Evolutionary conservation across 2,797 vertebrate genomes (phyloP).

Genomic region (Sebastes iracundus): DNA sequence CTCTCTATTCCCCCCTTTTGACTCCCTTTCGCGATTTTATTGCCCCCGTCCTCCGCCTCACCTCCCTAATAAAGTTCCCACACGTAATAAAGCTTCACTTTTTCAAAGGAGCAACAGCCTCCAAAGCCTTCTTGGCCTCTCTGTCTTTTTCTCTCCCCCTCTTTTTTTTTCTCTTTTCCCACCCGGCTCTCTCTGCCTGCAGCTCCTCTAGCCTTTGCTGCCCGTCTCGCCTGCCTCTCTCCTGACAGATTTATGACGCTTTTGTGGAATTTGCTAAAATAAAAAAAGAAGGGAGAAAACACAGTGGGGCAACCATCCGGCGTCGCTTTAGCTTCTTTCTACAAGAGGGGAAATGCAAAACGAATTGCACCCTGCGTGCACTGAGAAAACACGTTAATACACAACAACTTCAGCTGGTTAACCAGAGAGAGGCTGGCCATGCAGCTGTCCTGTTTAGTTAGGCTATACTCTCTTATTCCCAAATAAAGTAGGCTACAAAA

Average conservation of each 20-base stretch:
- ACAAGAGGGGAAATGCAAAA: conserved; percentile 42
- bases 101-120: conserved; percentile 79
- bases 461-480: not conserved
- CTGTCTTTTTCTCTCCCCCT: conserved; percentile 36
- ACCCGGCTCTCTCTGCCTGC: conserved; percentile 70
- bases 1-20: conserved; percentile 26
- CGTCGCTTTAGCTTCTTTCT: conserved; percentile 12
- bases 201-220: conserved; percentile 59
- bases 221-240: conserved; percentile 39
- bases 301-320: conserved; percentile 38
- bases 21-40: conserved; percentile 60
- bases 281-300: conserved; percentile 48
- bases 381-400: conserved; percentile 27
- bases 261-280: conserved; percentile 79
- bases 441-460: not conserved
- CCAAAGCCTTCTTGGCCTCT: conserved; percentile 65
- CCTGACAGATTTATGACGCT: conserved; percentile 83
- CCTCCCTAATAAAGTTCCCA: conserved; percentile 81
- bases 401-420: conserved; percentile 22
- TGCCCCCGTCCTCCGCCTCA: conserved; percentile 68
- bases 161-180: conserved; percentile 52
- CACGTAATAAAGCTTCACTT: conserved; percentile 83
- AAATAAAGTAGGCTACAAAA: not conserved
- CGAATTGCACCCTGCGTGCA: conserved; percentile 26
- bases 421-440: conserved; percentile 17